Conservation (phyloP, 2,888 invertebrate species). For the Philaethria dido region DNA sequence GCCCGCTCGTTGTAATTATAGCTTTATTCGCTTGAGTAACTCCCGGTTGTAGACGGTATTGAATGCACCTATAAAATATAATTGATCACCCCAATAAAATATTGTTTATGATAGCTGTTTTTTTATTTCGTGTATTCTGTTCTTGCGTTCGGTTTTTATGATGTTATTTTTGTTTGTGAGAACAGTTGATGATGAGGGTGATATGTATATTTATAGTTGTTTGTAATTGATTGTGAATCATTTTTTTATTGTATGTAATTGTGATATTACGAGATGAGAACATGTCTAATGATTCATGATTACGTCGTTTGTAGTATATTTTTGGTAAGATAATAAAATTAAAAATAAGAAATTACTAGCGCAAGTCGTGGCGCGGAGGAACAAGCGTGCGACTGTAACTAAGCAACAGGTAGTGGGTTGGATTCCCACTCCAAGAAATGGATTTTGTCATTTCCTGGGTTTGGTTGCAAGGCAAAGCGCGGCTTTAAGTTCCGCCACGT, state of each 20-base stretch:
- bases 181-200: background rate
- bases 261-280: background rate
- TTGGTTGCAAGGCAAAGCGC: too few species aligned
- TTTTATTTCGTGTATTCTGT: constrained; percentile 58
- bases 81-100: constrained; percentile 77
- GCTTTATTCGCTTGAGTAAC: constrained; percentile 76
- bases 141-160: constrained; percentile 38
- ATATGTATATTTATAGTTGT: background rate
- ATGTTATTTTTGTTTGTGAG: constrained; percentile 24
- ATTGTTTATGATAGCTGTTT: constrained; percentile 68
- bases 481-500: too few species aligned
- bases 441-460: too few species aligned
- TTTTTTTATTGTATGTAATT: constrained; percentile 1
- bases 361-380: too few species aligned
- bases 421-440: too few species aligned
- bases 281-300: background rate
- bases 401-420: too few species aligned
- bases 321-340: too few species aligned
- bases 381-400: too few species aligned
- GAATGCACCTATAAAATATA: constrained; percentile 79
- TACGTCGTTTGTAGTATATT: too few species aligned
- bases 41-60: constrained; percentile 73
- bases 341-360: too few species aligned
- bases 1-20: constrained; percentile 73
- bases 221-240: background rate